phyloP scores from a whole-genome alignment of 2,113 vertebrate species.

The Probosciger aterrimus region DNA sequence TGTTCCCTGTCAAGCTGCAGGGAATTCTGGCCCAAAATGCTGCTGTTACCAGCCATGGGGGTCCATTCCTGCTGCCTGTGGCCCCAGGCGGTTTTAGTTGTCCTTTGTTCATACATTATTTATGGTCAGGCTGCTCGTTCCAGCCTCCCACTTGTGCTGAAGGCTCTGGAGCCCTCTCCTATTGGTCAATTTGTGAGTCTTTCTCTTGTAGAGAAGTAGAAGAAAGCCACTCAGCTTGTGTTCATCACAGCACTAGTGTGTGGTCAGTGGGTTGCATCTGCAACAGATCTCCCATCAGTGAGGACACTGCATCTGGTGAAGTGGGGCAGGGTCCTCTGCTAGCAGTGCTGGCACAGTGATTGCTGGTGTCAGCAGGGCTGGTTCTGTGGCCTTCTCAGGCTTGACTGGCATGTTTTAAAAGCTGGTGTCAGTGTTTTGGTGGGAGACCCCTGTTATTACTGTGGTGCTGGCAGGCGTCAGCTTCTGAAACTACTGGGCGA shows the following conservation, averaged over 20 bases:
- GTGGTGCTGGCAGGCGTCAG: background rate
- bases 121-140: background rate
- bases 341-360: background rate
- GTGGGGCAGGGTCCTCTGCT: background rate
- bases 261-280: background rate
- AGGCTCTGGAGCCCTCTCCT: background rate
- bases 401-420: background rate
- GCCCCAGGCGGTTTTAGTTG: background rate
- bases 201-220: background rate
- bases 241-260: background rate
- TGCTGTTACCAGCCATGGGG: background rate
- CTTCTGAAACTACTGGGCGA: background rate
- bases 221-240: background rate
- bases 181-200: background rate
- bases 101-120: background rate
- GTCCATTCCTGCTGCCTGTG: background rate
- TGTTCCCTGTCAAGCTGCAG: background rate
- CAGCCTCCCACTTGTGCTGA: background rate
- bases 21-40: fast-evolving
- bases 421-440: background rate
- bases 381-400: background rate
- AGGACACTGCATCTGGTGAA: background rate
- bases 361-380: background rate
- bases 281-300: background rate
- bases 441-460: background rate